Conservation (phyloP, 2,113 vertebrate genomes). For the Edolisoma coerulescens region DNA sequence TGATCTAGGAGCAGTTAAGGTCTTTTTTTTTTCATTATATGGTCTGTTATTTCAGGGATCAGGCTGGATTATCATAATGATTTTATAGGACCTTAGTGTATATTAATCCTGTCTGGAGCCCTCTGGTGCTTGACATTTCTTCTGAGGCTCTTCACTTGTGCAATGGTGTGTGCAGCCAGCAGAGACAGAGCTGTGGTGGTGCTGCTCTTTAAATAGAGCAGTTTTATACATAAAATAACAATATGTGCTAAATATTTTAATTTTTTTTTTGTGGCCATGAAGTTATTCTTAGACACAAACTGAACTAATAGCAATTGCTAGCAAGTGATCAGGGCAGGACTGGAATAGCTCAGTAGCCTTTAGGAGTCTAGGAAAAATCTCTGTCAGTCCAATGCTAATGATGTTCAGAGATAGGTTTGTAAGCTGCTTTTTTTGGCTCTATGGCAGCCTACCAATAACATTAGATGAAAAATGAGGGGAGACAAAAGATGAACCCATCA, state of each 20-base stretch:
- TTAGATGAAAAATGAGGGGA: background rate
- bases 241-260: background rate
- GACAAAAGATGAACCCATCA: background rate
- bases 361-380: background rate
- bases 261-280: background rate
- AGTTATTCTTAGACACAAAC: background rate
- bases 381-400: background rate
- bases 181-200: background rate
- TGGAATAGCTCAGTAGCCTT: background rate
- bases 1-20: background rate
- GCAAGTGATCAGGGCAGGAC: background rate
- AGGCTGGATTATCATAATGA: background rate
- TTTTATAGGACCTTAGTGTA: background rate
- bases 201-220: background rate
- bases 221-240: background rate
- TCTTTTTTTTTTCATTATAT: background rate
- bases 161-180: background rate
- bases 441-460: background rate
- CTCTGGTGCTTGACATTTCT: background rate
- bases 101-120: background rate
- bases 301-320: background rate
- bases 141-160: background rate
- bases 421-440: background rate
- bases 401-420: background rate
- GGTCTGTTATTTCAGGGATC: background rate